These are phyloP conservation scores for Lamprotornis superbus DNA, from an alignment of 2,113 vertebrate genomes.

Conservation along the genomic window DNA sequence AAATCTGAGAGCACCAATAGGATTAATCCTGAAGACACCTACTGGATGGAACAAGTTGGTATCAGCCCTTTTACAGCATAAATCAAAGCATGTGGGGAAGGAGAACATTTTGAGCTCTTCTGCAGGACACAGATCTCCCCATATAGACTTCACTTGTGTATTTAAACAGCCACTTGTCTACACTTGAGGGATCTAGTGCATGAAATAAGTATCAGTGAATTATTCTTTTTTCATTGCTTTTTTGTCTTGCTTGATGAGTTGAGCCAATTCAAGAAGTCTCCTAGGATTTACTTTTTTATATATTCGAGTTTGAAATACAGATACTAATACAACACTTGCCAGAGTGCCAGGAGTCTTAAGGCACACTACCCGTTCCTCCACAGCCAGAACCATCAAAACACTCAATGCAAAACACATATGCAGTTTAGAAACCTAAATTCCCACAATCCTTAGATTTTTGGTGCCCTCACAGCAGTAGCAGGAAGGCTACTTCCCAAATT, in stretches of 20 bases:
- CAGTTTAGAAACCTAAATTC: background rate
- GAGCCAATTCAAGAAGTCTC: background rate
- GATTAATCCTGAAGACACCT: background rate
- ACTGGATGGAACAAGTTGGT: background rate
- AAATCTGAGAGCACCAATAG: background rate
- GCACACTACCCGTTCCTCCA: background rate
- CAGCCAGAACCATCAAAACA: background rate
- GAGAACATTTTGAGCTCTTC: background rate
- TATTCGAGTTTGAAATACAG: background rate
- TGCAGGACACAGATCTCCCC: background rate
- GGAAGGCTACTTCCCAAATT: background rate
- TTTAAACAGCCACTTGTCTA: background rate
- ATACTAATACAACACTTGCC: background rate
- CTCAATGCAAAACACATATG: background rate
- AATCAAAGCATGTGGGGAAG: background rate
- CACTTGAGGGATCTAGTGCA: background rate
- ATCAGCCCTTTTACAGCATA: background rate
- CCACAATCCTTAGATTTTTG: background rate
- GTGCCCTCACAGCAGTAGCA: background rate
- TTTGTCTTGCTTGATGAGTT: background rate
- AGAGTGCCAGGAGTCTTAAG: background rate
- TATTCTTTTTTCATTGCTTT: background rate
- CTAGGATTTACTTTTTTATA: background rate
- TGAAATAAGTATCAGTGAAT: background rate
- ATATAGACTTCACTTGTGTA: background rate